Percentiles rank a stretch among this genome's conserved stretches.
These are phyloP conservation scores for Callinectes sapidus DNA, from an alignment of 2,888 invertebrate species.

Conservation along the genomic window DNA sequence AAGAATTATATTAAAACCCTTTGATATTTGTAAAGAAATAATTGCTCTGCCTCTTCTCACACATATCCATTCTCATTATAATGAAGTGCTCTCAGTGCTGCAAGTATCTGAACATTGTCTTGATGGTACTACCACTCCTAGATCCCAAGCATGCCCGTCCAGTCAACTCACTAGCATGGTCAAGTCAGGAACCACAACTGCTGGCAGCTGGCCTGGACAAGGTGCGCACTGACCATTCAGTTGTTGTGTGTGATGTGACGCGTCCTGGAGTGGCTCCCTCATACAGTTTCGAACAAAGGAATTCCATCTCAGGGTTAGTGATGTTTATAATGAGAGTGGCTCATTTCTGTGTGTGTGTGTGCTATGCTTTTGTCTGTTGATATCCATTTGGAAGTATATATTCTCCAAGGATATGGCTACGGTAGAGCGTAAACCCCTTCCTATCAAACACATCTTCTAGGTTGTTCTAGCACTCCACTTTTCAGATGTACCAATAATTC, in stretches of 20 bases:
- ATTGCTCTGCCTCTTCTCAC: background rate
- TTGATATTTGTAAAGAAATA: background rate
- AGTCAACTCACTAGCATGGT: slow-evolving; percentile 93
- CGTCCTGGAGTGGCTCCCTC: slow-evolving; percentile 49
- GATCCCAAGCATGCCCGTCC: slow-evolving; percentile 87
- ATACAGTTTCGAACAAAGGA: slow-evolving; percentile 53
- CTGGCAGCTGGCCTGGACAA: slow-evolving; percentile 92
- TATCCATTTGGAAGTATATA: background rate
- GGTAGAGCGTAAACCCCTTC: background rate
- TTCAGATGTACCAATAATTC: background rate
- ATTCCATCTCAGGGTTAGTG: slow-evolving; percentile 58
- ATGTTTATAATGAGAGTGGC: background rate
- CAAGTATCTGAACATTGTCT: background rate
- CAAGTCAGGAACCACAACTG: slow-evolving; percentile 86
- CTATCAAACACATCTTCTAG: background rate
- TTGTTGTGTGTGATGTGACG: slow-evolving; percentile 91
- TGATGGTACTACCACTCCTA: slow-evolving; percentile 18
- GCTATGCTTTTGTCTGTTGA: background rate
- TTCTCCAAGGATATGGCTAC: background rate
- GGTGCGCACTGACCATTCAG: slow-evolving; percentile 90
- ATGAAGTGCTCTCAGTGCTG: background rate
- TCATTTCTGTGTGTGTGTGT: background rate
- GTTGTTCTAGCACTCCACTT: background rate
- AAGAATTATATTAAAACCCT: too few species aligned
- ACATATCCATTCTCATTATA: background rate